These are phyloP conservation scores for Pseudopleuronectes americanus DNA, from an alignment of 2,797 vertebrate species.

Conservation along the genomic window DNA sequence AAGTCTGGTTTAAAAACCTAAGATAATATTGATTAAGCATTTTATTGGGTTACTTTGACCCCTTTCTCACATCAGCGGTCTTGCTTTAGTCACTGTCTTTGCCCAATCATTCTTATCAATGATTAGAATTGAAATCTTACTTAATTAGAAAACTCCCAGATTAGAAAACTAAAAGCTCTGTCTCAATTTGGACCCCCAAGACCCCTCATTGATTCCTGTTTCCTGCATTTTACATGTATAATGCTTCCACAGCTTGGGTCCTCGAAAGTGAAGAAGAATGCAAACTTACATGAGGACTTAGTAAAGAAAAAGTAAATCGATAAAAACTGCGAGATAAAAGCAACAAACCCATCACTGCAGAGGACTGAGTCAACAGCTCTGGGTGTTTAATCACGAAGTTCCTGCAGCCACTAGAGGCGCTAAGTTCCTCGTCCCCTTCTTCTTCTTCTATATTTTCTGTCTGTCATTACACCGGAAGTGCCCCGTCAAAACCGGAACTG, in stretches of 20 bases:
- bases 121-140: neutral
- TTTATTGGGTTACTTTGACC: neutral
- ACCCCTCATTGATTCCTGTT: neutral
- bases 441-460: no score
- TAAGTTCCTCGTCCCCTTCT: neutral
- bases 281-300: neutral
- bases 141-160: neutral
- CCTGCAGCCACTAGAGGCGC: conserved; percentile 39
- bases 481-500: conserved; percentile 42
- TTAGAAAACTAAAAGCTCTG: no score
- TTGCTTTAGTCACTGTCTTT: neutral
- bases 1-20: neutral
- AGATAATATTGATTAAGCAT: neutral
- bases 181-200: no score
- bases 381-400: neutral
- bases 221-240: neutral
- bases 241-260: neutral
- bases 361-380: neutral
- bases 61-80: neutral
- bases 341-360: neutral
- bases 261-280: neutral
- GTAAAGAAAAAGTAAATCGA: neutral
- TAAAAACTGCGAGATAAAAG: neutral
- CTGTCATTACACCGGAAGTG: conserved; percentile 57
- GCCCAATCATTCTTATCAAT: neutral